A percentile compares a stretch with the other conserved stretches of the same genome.
Conservation (phyloP, 2,797 vertebrate genomes). For the Thaleichthys pacificus region DNA sequence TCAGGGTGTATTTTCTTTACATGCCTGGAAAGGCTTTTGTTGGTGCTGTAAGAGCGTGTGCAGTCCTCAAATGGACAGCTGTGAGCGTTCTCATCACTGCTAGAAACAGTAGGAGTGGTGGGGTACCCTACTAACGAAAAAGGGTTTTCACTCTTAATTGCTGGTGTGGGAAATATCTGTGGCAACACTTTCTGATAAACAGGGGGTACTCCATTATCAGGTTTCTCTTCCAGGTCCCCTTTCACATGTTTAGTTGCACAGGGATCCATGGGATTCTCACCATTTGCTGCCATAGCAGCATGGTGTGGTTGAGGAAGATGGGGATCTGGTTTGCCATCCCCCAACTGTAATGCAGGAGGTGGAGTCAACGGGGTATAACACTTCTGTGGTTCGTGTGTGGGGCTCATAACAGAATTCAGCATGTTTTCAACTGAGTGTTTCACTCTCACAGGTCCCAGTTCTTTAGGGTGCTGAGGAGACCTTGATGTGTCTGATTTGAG, state of each 20-base stretch:
- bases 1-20: slow-evolving; percentile 97
- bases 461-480: slow-evolving; percentile 48
- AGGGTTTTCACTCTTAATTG: slow-evolving; percentile 68
- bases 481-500: slow-evolving; percentile 41
- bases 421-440: slow-evolving; percentile 73
- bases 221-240: slow-evolving; percentile 38
- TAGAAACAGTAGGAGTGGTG: slow-evolving; percentile 47
- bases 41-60: slow-evolving; percentile 92
- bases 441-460: slow-evolving; percentile 55
- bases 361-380: slow-evolving; percentile 67
- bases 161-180: slow-evolving; percentile 60
- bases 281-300: slow-evolving; percentile 26
- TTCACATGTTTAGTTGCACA: slow-evolving; percentile 36
- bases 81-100: slow-evolving; percentile 79
- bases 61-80: slow-evolving; percentile 91
- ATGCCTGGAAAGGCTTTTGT: slow-evolving; percentile 96
- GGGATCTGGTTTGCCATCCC: slow-evolving; percentile 35
- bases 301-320: slow-evolving; percentile 29
- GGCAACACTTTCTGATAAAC: slow-evolving; percentile 50
- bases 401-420: slow-evolving; percentile 55
- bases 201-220: slow-evolving; percentile 34
- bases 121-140: slow-evolving; percentile 63
- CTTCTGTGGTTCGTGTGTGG: slow-evolving; percentile 58
- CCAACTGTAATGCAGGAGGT: slow-evolving; percentile 48
- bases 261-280: slow-evolving; percentile 41